Evolutionary conservation across 2,888 invertebrate species (phyloP), one percentile per base, ranked within the genome.

Genomic region (Mimumesa dahlbomi): DNA sequence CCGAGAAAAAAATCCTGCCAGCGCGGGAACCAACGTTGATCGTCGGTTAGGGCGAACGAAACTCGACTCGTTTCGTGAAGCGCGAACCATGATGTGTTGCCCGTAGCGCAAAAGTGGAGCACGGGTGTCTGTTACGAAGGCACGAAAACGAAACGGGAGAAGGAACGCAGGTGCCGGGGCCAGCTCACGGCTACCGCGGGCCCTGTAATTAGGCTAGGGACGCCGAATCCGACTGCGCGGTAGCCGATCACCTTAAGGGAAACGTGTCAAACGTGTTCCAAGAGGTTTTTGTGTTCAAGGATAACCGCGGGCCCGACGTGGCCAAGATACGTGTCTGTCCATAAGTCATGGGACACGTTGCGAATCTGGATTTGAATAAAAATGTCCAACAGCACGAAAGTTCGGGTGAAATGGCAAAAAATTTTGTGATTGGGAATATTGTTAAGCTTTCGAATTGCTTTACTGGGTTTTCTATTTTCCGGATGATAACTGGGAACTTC

Each of bases 201-300:
- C 84, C 83, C 82, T 83, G 82, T 83, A 84, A 83, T 83, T 84
- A 84, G 77, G 84, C 84, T 82, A 82, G 77, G 81, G 64, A 82
- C 66, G 82, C 82, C 83, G 83, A 84, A 82, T 82, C 64, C 73
- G 66, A 79, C 69, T 72, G 75, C 56, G 76, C 80, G 77, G 79
- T 81, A 81, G 81, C 77, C 56, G 75, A 40, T 63, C 73, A 66
- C 63, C 70, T 75, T 59, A 66, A 79, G 56, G 64, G 73, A 75
- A 73, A 77, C 70, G 71, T 62, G 79, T 79, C 72, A 73, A 79
- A 72, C 63, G 43, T 48, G 81, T 66, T 66, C 31, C 25, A n/a
- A 42, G 42, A n/a, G n/a, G n/a, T n/a, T n/a, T n/a, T n/a, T n/a
- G n/a, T 64, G 49, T 42, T 70, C 59, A 43, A 57, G 50, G 58